Evolutionary conservation across 1,140 invertebrate genomes (phyloP), one percentile per base, ranked within the genome.

Genomic region (Zaprionus vittiger): DNA sequence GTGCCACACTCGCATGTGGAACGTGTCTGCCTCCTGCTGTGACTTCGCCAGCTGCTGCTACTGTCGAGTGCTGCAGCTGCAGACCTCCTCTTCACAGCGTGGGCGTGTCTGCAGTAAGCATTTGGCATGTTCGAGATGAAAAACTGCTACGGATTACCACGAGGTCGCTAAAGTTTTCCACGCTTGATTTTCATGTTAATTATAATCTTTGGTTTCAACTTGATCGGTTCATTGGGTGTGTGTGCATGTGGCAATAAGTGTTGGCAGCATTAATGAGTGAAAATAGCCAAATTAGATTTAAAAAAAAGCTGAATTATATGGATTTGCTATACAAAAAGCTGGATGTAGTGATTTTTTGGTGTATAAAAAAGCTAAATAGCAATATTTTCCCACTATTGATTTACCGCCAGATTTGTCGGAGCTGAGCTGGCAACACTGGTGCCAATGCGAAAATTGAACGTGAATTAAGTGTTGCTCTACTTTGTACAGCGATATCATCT

Each of bases 171-270:
- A 84, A 83, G 73, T 87, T 87, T 76, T 80, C 68, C 73, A 11
- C 71, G 83, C 84, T 87, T 87, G 73, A 87, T 87, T 87, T 83
- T 87, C 77, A 89, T 89, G 80, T 72, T 89, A 84, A 89, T 83
- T 83, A 81, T 77, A 81, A 89, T 87, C 84, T 77, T 54, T 77
- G 66, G 56, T 64, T 59, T 60, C 64, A 59, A 72, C 72, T 63
- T 56, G 79, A 44, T 60, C 66, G 57, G 5, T 6, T 20, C 26
- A 47, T 9, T 14, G 55, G 1, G 22, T 22, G 31, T 26, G 28
- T n/a, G 14, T n/a, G 17, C n/a, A 20, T 15, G 54, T 15, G 4
- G 54, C 24, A 55, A 55, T 55, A 55, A 26, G 22, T 62, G 59
- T 31, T 31, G 31, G 9, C 9, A 34, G 31, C 0, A 34, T 34